Evolutionary conservation across 2,888 invertebrate species (phyloP), one percentile per base, ranked within the genome.

Genomic region (Chrysotoxum bicinctum): DNA sequence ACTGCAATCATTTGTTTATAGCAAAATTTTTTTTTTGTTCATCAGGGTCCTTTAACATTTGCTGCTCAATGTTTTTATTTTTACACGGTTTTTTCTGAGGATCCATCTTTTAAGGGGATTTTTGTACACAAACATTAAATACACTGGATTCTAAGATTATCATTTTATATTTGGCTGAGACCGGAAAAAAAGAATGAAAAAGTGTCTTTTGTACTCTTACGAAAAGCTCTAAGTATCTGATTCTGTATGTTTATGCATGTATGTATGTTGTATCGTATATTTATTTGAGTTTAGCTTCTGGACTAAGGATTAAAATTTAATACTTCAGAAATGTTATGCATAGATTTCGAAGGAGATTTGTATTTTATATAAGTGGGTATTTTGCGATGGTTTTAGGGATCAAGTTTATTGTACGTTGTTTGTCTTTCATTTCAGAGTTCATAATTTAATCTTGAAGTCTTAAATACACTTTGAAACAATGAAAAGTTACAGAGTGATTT

Each of bases 1-100:
- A 21, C 83, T 76, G 62, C 16, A 85, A 73, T 78, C 78, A 87
- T 85, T 81, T 81, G 72, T 85, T 85, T 85, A 73, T 85, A 56
- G 37, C 35, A 1, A 26, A n/a, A 37, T 50, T 70, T 68, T 35
- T 10, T 26, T 70, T 35, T 26, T 70, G 37, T 52, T 48, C 43
- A 23, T 35, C 40, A 21, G 62, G 45, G 72, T 80, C 80, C 80
- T 85, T 80, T 85, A 52, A 48, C 84, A 76, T 85, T 85, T 73
- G 68, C 84, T 72, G 84, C 84, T 16, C 30, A 50, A 45, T 64
- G 35, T 70, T 32, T 74, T 35, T 64, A 50, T 64, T 62, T 77
- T 76, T 58, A 69, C 14, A 58, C 40, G 45, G 14, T 54, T 72
- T 40, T 32, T 43, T n/a, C 1, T 14, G 16, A 19, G 32, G 62